phyloP scores from a whole-genome alignment of 2,888 invertebrate genomes.

The Lymantria monacha region DNA sequence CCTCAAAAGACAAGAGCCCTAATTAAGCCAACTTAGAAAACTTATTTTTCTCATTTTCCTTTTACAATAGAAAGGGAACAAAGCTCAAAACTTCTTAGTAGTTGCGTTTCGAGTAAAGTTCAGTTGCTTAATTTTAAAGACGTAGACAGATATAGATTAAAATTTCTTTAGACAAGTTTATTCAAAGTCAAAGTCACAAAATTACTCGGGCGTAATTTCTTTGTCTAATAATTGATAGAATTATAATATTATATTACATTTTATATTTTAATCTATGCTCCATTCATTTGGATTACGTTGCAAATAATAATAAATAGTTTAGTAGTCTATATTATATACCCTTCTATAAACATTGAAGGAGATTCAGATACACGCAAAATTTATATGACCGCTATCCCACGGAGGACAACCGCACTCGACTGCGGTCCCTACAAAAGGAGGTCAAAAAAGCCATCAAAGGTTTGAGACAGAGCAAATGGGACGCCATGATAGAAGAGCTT shows the following conservation, averaged over 20 bases:
- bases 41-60: constrained; percentile 17
- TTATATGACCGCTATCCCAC: too few species aligned
- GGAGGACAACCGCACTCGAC: too few species aligned
- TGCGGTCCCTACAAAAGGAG: too few species aligned
- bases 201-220: background rate
- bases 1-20: constrained; percentile 12
- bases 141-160: background rate
- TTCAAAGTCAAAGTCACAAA: background rate
- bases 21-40: constrained; percentile 26
- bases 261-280: background rate
- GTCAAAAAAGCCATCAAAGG: too few species aligned
- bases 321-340: too few species aligned
- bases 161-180: background rate
- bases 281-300: background rate
- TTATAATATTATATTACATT: background rate
- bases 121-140: constrained; percentile 1
- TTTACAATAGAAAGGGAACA: constrained; percentile 9
- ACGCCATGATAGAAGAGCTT: too few species aligned
- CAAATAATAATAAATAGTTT: too few species aligned
- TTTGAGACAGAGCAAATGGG: too few species aligned
- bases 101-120: constrained; percentile 5
- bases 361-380: too few species aligned
- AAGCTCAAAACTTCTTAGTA: constrained; percentile 14
- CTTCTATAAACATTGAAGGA: too few species aligned
- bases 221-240: background rate